Percentiles rank a stretch among this genome's conserved stretches.
Evolutionary conservation across 2,888 invertebrate species (phyloP).

Genomic region (Caenorhabditis uteleia): DNA sequence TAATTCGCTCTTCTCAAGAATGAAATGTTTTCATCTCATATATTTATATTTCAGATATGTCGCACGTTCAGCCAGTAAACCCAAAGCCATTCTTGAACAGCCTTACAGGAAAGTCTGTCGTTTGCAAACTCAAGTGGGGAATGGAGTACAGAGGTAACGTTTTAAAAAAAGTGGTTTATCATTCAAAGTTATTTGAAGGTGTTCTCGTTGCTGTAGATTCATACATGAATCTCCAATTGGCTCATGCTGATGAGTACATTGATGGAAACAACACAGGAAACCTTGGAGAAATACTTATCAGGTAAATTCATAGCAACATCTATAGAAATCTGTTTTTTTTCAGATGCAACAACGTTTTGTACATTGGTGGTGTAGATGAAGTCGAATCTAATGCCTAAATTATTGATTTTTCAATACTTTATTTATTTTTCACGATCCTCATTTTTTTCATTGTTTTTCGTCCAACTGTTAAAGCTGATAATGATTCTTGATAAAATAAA

Average conservation of each 20-base stretch:
- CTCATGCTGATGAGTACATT: constrained; percentile 95
- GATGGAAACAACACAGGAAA: constrained; percentile 90
- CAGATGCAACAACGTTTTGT: constrained; percentile 68
- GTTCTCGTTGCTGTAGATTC: constrained; percentile 96
- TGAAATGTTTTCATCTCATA: too few species aligned
- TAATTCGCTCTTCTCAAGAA: too few species aligned
- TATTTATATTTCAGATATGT: constrained; percentile 13
- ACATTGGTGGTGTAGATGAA: constrained; percentile 62
- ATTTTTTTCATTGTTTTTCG: too few species aligned
- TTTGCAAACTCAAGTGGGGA: constrained; percentile 98
- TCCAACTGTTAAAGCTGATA: too few species aligned
- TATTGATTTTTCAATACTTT: too few species aligned
- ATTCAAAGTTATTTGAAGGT: constrained; percentile 73
- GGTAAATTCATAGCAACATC: constrained; percentile 73
- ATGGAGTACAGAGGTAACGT: constrained; percentile 86
- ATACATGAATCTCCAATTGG: constrained; percentile 96
- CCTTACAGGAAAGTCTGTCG: constrained; percentile 93
- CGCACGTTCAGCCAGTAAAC: constrained; percentile 79
- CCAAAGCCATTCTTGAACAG: constrained; percentile 98
- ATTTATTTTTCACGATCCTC: too few species aligned
- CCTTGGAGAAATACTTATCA: constrained; percentile 92
- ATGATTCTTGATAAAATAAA: too few species aligned
- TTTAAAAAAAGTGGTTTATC: background rate
- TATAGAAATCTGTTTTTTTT: constrained; percentile 13
- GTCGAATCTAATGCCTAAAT: too few species aligned